Base-by-base conservation (phyloP, 1,140 invertebrate species). In the Drosophila tsacasi region DNA sequence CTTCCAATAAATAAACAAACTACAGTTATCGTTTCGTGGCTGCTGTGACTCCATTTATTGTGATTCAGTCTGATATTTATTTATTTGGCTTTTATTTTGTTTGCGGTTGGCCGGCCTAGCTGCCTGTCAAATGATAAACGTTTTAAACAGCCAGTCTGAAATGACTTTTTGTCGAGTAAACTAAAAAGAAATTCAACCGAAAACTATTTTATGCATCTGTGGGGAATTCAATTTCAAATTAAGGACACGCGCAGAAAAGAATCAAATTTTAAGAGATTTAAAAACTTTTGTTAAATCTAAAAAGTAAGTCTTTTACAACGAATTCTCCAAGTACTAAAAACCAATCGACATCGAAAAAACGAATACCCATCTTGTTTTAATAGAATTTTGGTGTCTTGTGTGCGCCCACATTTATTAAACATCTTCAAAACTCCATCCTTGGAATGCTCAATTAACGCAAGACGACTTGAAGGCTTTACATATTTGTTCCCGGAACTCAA, bases 11-110 rank as follows among this genome's bases (percentile, higher is more conserved):
- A 77, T 66, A 78, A 78, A 76, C 65, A 55, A 57, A 77, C 55
- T 68, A 68, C 68, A 64, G 65, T 77, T 78, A 75, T 75, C 72
- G 58, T 65, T 65, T 63, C 58, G 72, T 30, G 59, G 71, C 50
- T 32, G 25, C 71, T 75, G 54, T 73, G 69, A 75, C 72, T 75
- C 50, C 72, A 75, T 75, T 73, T 75, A 75, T 64, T 75, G 58
- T 47, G 69, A 35, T 75, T 55, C 21, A 21, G 59, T 49, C 27
- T 55, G 40, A 35, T 75, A 63, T 74, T 64, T 75, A 75, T 64
- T 75, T 75, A 55, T 75, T 55, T 75, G 49, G 71, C 49, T 75
- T 75, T 47, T 54, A 63, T 76, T 65, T 30, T 58, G 50, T 42
- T 58, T 76, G 50, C 23, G 52, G 39, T 37, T 50, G 58, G 23